These are phyloP conservation scores for Lacerta bilineata DNA, from an alignment of 2,797 vertebrate genomes.

Conservation along the genomic window DNA sequence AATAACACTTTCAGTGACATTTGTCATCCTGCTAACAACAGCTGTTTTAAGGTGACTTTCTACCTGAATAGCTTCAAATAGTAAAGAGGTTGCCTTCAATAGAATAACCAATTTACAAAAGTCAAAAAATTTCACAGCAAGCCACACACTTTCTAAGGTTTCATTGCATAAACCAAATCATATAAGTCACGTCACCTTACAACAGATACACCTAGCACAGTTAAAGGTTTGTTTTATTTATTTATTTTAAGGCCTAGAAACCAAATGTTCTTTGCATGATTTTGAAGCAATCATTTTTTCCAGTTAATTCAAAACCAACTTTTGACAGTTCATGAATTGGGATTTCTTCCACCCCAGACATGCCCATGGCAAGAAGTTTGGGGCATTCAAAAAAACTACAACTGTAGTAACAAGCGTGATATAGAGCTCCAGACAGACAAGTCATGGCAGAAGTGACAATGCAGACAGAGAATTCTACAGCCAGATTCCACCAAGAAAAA, in stretches of 20 bases:
- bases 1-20: conserved; percentile 80
- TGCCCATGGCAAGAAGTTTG: conserved; percentile 63
- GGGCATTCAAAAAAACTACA: conserved; percentile 77
- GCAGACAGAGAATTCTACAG: conserved; percentile 82
- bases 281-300: conserved; percentile 78
- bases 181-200: conserved; percentile 91
- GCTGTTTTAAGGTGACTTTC: conserved; percentile 91
- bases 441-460: conserved; percentile 81
- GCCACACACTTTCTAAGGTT: conserved; percentile 86
- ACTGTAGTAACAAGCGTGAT: conserved; percentile 81
- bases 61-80: conserved; percentile 88
- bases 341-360: conserved; percentile 74
- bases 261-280: conserved; percentile 82
- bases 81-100: conserved; percentile 82
- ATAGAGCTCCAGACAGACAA: conserved; percentile 81
- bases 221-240: conserved; percentile 69
- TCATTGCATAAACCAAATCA: conserved; percentile 88
- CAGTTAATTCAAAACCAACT: conserved; percentile 79
- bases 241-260: conserved; percentile 80
- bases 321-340: conserved; percentile 76
- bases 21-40: conserved; percentile 85
- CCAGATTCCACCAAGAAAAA: conserved; percentile 82
- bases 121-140: conserved; percentile 88
- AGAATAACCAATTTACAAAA: conserved; percentile 84
- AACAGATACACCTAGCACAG: conserved; percentile 89